Evolutionary conservation across 2,888 invertebrate genomes (phyloP).

Genomic region (Glyphotaelius pellucidus): DNA sequence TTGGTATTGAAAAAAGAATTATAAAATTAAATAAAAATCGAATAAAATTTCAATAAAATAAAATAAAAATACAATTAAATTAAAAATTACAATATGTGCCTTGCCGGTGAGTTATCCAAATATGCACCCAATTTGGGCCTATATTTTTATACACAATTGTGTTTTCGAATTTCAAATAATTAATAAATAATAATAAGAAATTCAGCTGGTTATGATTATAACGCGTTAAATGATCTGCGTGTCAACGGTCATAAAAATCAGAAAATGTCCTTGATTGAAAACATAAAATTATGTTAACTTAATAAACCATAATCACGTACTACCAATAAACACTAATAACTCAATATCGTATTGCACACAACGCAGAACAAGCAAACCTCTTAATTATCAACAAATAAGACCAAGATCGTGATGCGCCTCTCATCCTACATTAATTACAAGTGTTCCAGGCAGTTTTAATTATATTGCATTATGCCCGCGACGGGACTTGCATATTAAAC

Average conservation of each 20-base stretch:
- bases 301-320: neutral
- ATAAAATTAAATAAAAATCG: too few relatives aligned
- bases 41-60: too few relatives aligned
- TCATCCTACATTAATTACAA: neutral
- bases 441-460: conserved; percentile 1
- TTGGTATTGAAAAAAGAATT: too few relatives aligned
- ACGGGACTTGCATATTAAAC: conserved; percentile 9
- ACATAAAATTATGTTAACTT: neutral
- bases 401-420: neutral
- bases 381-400: neutral
- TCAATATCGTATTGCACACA: neutral
- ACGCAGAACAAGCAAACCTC: neutral
- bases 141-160: too few relatives aligned
- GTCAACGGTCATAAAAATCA: neutral
- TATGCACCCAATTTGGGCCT: too few relatives aligned
- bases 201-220: too few relatives aligned
- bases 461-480: neutral
- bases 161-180: too few relatives aligned
- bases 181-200: too few relatives aligned
- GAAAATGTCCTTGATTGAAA: neutral
- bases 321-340: neutral
- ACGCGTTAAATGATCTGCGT: too few relatives aligned
- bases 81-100: too few relatives aligned
- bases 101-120: too few relatives aligned
- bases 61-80: too few relatives aligned